These are phyloP conservation scores for Rhyzopertha dominica DNA, from an alignment of 1,140 invertebrate species.

Conservation along the genomic window DNA sequence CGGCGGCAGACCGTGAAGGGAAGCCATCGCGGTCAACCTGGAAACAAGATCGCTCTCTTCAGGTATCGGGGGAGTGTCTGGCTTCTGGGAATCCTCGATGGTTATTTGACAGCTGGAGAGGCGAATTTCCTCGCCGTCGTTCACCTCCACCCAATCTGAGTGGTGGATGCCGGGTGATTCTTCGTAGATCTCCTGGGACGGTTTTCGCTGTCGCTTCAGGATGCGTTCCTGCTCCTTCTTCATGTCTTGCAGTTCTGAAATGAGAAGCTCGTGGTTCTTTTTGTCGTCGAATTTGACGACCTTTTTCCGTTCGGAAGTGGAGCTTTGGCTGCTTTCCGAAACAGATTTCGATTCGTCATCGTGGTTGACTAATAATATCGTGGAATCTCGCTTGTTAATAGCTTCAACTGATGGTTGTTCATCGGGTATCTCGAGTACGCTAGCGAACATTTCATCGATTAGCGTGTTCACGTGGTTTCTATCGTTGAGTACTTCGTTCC, in stretches of 20 bases:
- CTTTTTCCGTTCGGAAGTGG: slow-evolving; percentile 43
- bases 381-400: not conserved
- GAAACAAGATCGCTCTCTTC: slow-evolving; percentile 27
- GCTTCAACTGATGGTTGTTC: slow-evolving; percentile 3
- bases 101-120: slow-evolving; percentile 48
- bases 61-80: too few relatives aligned
- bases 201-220: slow-evolving; percentile 39
- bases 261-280: slow-evolving; percentile 55
- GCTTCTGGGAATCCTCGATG: slow-evolving; percentile 35
- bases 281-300: slow-evolving; percentile 48
- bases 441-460: slow-evolving; percentile 43
- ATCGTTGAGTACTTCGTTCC: slow-evolving; percentile 31
- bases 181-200: slow-evolving; percentile 27
- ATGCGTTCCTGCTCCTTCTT: slow-evolving; percentile 45
- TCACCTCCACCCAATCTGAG: slow-evolving; percentile 47
- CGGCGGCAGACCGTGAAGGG: slow-evolving; percentile 70
- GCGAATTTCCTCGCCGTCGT: slow-evolving; percentile 43
- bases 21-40: slow-evolving; percentile 55
- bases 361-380: not conserved
- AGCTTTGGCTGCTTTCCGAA: slow-evolving; percentile 23
- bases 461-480: slow-evolving; percentile 40
- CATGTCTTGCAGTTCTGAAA: slow-evolving; percentile 54
- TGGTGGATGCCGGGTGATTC: slow-evolving; percentile 42
- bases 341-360: not conserved
- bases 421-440: slow-evolving; percentile 31